Evolutionary conservation across 2,888 invertebrate genomes (phyloP), one percentile per base, ranked within the genome.

Genomic region (Melolontha melolontha): DNA sequence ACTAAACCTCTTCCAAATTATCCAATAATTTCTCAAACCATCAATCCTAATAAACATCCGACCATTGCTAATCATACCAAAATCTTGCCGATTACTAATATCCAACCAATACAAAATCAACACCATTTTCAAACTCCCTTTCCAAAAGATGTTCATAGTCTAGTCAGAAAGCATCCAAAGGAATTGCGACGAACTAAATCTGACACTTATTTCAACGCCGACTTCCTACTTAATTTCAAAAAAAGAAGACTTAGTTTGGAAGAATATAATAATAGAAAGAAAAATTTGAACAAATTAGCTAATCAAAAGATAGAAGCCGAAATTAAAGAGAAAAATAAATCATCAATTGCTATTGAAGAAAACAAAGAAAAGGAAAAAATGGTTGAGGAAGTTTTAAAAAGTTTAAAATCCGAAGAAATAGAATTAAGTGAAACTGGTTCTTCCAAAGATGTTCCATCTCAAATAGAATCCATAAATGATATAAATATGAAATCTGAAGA

Each of bases 251-350:
- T 74, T 16, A 74, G 74, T 49, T 62, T 74, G 7, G 67, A 74
- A 51, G 74, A 74, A 22, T 74, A 74, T 22, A 73, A 72, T 27
- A 70, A 66, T 11, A 57, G 74, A 49, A 74, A 73, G 52, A 70
- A 66, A 42, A 62, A 62, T 34, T 34, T 34, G 10, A 34, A 34
- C 7, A 59, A 22, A 4, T 1, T 42, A 14, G 11, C 5, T n/a
- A 14, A 39, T 2, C 11, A 17, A 5, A 62, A 51, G 5, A 11
- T 16, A 7, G 57, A 64, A 14, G 17, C 22, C 2, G 34, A 57
- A 34, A 51, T 22, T 14, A 5, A 7, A 41, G 22, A 4, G 22
- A 22, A 10, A 2, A 11, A 44, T 5, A 5, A 34, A 16, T n/a
- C 5, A 12, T 2, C 12, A 17, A 5, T 29, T 41, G n/a, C 11